Evolutionary conservation across 2,113 vertebrate species (phyloP), one percentile per base, ranked within the genome.

Genomic region (Ammodytes marinus): DNA sequence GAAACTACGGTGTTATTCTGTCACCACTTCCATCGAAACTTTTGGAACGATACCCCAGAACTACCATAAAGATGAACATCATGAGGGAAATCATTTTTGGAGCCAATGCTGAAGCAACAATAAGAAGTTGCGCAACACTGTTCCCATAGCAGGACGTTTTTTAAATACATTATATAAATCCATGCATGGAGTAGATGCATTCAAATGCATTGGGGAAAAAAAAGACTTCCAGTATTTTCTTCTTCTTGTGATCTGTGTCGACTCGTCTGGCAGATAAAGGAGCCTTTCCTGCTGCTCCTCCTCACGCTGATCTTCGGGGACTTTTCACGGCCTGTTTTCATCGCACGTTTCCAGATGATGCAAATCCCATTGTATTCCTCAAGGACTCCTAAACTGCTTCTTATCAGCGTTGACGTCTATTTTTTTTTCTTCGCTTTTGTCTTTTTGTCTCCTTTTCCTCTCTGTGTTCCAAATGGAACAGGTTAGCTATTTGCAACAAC

Each of bases 291-390:
- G 10, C 77, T 11, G 37, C 61, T 77, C 65, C 49, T 82, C 84
- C 86, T 74, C 73, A 19, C 27, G 19, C 68, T 82, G 77, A 88
- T 89, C 83, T 86, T 85, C 47, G 40, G 50, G 75, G 69, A 72
- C 69, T 77, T 79, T 39, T 66, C 65, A 69, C 50, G 11, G 78
- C 35, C 78, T 45, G 15, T 9, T 3, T 55, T 64, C 59, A 52
- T 78, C 73, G 87, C 57, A 35, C 50, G 65, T 87, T 91, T 91
- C 75, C 86, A 93, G 57, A 91, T 83, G 73, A 89, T 89, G 71
- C 69, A 37, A 46, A 86, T 84, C 79, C 85, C 68, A 87, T 89
- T 91, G 84, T 92, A 65, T 86, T 91, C 80, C 80, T 91, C 86
- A 86, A 89, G 88, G 83, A 86, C 86, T 86, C 80, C 65, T 64